Evolutionary conservation across 2,797 vertebrate genomes (phyloP), one percentile per base, ranked within the genome.

Genomic region (Epinephelus awoara): DNA sequence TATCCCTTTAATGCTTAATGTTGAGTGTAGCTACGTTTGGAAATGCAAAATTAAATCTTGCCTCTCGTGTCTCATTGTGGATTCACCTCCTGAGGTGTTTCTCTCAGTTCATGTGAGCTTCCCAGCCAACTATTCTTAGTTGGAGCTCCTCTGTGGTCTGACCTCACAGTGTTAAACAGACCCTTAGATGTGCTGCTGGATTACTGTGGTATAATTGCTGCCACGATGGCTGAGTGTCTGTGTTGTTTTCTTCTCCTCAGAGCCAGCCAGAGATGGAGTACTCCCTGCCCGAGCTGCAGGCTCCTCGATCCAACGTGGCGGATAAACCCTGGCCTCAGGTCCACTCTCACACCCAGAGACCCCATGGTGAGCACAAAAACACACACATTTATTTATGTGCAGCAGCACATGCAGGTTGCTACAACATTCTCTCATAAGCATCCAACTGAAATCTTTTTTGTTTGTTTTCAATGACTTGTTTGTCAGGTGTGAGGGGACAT

Each of bases 241-340:
- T 75, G 49, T 13, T 75, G 47, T 67, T 54, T 79, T 6, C 29
- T n/a, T 25, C 62, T 77, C 65, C 40, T 72, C 94, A 99, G 98
- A 97, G 97, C 62, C 97, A 98, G 88, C 98, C 98, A 0, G 96
- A 98, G 86, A 94, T 97, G 40, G 98, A 98, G 78, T 96, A 94
- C 67, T 93, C 96, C 0, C 88, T 94, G 40, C 93, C 94, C 0
- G 97, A 97, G 83, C 93, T 93, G 10, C 96, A 96, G 85, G 96
- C 96, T 23, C 88, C 94, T 9, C 96, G 88, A 47, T 95, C 95
- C 72, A 96, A 93, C 13, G 95, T 95, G 75, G 94, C 94, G 0
- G 96, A 95, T 61, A 96, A 94, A 88, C 94, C 91, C 0, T 97
- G 96, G 96, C 91, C 87, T 1, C 95, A 95, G 52, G 89, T 95